A percentile compares a stretch with the other conserved stretches of the same genome.
Evolutionary conservation across 2,888 invertebrate species (phyloP).

Genomic region (Mesorhabditis sp.): DNA sequence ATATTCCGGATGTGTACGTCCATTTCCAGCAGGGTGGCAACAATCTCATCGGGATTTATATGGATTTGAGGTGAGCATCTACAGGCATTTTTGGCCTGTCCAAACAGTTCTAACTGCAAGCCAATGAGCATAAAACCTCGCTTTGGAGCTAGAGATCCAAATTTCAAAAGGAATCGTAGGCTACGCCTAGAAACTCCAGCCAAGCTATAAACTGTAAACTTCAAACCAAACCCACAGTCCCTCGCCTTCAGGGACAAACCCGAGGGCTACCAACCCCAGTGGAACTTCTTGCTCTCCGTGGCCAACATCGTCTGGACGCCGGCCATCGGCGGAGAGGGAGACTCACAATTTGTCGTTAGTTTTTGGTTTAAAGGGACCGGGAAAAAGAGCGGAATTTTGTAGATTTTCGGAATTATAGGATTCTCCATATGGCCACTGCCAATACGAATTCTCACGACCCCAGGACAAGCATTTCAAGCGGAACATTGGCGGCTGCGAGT

Average conservation of each 20-base stretch:
- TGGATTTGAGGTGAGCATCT: constrained; percentile 17
- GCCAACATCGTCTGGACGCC: constrained; percentile 39
- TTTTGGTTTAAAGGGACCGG: not conserved
- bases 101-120: too few species aligned
- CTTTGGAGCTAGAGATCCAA: too few species aligned
- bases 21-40: constrained; percentile 38
- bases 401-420: constrained; percentile 16
- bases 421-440: constrained; percentile 39
- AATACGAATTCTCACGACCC: constrained; percentile 36
- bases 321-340: constrained; percentile 38
- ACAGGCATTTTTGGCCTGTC: too few species aligned
- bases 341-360: constrained; percentile 33
- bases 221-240: too few species aligned
- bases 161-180: too few species aligned
- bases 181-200: too few species aligned
- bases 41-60: constrained; percentile 25
- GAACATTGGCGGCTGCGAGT: constrained; percentile 34
- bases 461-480: constrained; percentile 43
- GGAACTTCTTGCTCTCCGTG: constrained; percentile 36
- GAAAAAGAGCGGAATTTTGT: not conserved
- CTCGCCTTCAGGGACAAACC: constrained; percentile 11
- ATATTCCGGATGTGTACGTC: constrained; percentile 26
- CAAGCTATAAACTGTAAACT: too few species aligned
- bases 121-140: too few species aligned
- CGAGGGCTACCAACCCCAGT: constrained; percentile 20